Conservation (phyloP, 2,797 vertebrate genomes). For the Eulemur albifrons region DNA sequence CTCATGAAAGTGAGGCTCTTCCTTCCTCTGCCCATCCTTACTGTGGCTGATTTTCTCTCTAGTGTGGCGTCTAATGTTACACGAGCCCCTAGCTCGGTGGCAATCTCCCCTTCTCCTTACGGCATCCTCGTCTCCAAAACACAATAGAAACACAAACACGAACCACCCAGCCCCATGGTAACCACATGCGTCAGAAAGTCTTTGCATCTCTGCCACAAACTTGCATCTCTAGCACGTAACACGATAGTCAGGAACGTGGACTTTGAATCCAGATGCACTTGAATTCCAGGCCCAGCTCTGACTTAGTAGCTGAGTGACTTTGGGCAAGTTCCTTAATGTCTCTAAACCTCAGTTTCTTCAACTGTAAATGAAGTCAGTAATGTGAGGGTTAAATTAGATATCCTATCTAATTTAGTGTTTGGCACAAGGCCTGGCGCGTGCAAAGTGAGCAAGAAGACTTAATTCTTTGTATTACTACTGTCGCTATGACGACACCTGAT, state of each 20-base stretch:
- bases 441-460: neutral
- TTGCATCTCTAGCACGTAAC: neutral
- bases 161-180: neutral
- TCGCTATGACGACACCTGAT: neutral
- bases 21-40: neutral
- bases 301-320: neutral
- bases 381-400: neutral
- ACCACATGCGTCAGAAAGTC: neutral
- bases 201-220: neutral
- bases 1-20: neutral
- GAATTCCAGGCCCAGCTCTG: neutral
- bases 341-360: neutral
- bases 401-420: accelerated
- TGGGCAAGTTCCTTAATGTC: neutral
- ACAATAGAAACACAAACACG: accelerated
- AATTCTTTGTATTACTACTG: neutral
- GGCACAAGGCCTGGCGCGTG: neutral
- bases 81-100: neutral
- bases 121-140: neutral
- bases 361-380: neutral
- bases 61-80: neutral
- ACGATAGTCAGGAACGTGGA: neutral
- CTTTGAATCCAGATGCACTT: neutral
- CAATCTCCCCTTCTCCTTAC: neutral
- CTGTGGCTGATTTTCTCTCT: neutral